Evolutionary conservation across 2,797 vertebrate species (phyloP).

Genomic region (Amblyopsis hoosieri): DNA sequence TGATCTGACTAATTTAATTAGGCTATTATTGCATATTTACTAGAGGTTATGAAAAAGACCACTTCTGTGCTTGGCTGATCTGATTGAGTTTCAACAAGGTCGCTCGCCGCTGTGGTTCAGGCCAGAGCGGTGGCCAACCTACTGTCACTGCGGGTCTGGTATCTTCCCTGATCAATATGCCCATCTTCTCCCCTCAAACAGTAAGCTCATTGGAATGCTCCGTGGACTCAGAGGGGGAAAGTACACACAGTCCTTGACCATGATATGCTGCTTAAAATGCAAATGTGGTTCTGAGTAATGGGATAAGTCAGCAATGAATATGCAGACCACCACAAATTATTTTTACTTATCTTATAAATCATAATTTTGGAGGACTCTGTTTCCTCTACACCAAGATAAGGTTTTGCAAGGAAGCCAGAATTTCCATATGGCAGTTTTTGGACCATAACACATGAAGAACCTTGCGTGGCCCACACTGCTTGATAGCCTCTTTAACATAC

Average conservation of each 20-base stretch:
- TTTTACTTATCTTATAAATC: slow-evolving; percentile 65
- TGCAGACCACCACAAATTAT: slow-evolving; percentile 63
- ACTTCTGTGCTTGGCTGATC: slow-evolving; percentile 27
- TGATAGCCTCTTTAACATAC: background rate
- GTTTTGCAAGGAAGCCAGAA: background rate
- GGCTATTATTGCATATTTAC: slow-evolving; percentile 49
- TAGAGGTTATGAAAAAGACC: slow-evolving; percentile 45
- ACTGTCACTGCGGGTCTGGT: slow-evolving; percentile 53
- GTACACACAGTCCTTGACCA: slow-evolving; percentile 74
- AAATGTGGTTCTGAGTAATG: slow-evolving; percentile 68
- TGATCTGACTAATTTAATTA: slow-evolving; percentile 60
- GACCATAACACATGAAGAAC: background rate
- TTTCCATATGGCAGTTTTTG: background rate
- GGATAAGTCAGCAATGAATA: slow-evolving; percentile 70
- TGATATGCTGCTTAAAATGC: slow-evolving; percentile 72
- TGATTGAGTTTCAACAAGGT: slow-evolving; percentile 56
- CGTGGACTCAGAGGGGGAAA: slow-evolving; percentile 47
- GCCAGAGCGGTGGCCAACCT: slow-evolving; percentile 40
- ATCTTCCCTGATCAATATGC: slow-evolving; percentile 58
- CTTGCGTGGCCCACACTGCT: background rate
- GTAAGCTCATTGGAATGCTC: slow-evolving; percentile 68
- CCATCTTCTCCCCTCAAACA: slow-evolving; percentile 55
- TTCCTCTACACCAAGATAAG: slow-evolving; percentile 28
- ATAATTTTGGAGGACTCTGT: slow-evolving; percentile 48
- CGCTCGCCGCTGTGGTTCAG: slow-evolving; percentile 27